Conservation (phyloP, 1,140 invertebrate genomes). For the Eubasilissa regina region DNA sequence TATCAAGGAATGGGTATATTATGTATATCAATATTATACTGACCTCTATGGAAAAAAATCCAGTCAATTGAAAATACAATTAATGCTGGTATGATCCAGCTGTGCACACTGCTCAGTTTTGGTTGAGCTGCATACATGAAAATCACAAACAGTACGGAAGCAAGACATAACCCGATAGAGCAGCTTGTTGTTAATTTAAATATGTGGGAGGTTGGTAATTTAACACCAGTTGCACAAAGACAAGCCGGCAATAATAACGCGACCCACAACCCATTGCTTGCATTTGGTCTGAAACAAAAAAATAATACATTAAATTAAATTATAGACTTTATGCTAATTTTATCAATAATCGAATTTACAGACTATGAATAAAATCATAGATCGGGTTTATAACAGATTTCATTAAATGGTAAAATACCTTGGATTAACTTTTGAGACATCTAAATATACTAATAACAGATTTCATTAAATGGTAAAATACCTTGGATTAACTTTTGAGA, state of each 20-base stretch:
- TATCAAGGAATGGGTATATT: neutral
- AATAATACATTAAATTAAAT: slow-evolving; percentile 60
- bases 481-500: too few species aligned
- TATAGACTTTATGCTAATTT: too few species aligned
- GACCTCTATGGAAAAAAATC: neutral
- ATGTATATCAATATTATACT: neutral
- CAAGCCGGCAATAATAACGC: slow-evolving; percentile 70
- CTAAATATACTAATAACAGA: too few species aligned
- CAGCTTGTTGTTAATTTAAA: slow-evolving; percentile 64
- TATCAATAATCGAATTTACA: too few species aligned
- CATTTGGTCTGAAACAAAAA: slow-evolving; percentile 67
- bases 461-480: too few species aligned
- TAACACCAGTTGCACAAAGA: slow-evolving; percentile 65
- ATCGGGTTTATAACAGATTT: too few species aligned
- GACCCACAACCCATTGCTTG: slow-evolving; percentile 73
- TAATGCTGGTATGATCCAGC: slow-evolving; percentile 10
- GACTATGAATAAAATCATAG: too few species aligned
- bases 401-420: too few species aligned
- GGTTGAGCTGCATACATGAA: slow-evolving; percentile 24
- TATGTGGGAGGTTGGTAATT: neutral
- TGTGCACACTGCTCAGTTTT: neutral
- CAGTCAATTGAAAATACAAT: neutral
- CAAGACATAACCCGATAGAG: slow-evolving; percentile 65
- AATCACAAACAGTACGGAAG: slow-evolving; percentile 62
- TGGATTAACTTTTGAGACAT: too few species aligned